Percentiles rank a stretch among this genome's conserved stretches.
phyloP scores from a whole-genome alignment of 2,797 vertebrate genomes.

The Helostoma temminkii region DNA sequence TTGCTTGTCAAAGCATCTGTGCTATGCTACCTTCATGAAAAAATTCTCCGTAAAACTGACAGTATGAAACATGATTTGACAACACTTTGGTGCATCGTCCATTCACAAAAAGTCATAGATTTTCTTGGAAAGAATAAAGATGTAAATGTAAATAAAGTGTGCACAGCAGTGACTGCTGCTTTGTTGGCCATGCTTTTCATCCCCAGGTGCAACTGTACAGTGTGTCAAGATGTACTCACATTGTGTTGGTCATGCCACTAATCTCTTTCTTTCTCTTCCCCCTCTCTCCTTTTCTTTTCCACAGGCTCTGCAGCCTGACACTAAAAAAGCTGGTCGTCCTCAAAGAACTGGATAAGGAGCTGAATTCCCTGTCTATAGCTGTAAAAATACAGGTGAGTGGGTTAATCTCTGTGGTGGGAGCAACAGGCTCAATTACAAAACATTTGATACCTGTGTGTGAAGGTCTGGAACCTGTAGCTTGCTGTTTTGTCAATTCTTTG shows the following conservation, averaged over 20 bases:
- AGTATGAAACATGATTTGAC: constrained; percentile 11
- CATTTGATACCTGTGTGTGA: constrained; percentile 27
- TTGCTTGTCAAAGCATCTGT: constrained; percentile 28
- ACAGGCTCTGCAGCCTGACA: constrained; percentile 87
- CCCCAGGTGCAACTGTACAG: constrained; percentile 1
- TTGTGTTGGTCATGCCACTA: constrained; percentile 32
- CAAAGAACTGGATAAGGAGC: constrained; percentile 87
- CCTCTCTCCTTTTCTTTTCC: constrained; percentile 16
- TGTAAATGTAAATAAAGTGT: background rate
- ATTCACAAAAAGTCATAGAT: constrained; percentile 11
- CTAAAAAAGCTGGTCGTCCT: constrained; percentile 87
- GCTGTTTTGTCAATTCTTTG: constrained; percentile 31
- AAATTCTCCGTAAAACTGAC: constrained; percentile 33
- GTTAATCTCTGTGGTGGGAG: constrained; percentile 33
- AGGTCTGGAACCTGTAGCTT: constrained; percentile 15
- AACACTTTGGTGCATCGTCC: constrained; percentile 5
- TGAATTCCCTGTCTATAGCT: constrained; percentile 87
- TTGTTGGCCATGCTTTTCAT: background rate
- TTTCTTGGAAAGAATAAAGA: constrained; percentile 10
- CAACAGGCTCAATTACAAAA: constrained; percentile 17
- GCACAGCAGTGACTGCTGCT: background rate
- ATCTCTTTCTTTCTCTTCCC: constrained; percentile 17
- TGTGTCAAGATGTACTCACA: constrained; percentile 26
- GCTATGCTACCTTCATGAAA: constrained; percentile 22
- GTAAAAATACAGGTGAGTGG: constrained; percentile 88